Evolutionary conservation across 2,888 invertebrate species (phyloP).

Genomic region (Thymelicus lineola): DNA sequence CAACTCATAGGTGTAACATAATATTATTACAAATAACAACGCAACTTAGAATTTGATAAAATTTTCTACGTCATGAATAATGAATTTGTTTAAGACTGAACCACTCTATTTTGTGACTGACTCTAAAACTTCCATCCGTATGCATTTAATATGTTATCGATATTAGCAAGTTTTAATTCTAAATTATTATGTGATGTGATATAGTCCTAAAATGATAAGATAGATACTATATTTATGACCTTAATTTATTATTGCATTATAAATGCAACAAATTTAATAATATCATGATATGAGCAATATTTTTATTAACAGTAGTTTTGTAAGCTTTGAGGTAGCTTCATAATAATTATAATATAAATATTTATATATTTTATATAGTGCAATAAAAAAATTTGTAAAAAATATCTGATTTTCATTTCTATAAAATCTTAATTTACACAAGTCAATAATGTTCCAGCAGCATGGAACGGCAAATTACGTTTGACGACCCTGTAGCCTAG

Average conservation of each 20-base stretch:
- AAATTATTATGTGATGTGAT: constrained; percentile 51
- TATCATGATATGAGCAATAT: constrained; percentile 22
- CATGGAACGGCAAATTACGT: too few species aligned
- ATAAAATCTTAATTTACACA: not conserved
- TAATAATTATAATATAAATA: constrained; percentile 25
- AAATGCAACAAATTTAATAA: constrained; percentile 53
- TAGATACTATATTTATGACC: constrained; percentile 19
- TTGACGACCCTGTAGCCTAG: too few species aligned
- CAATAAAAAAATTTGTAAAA: constrained; percentile 37
- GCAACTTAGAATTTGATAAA: constrained; percentile 10
- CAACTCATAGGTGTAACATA: not conserved
- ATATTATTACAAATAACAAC: not conserved
- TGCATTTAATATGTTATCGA: constrained; percentile 22
- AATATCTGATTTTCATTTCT: constrained; percentile 8
- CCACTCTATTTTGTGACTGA: too few species aligned
- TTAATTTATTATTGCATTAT: constrained; percentile 54
- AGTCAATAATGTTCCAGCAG: too few species aligned
- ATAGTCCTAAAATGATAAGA: constrained; percentile 39
- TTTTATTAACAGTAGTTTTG: constrained; percentile 26
- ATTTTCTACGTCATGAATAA: not conserved
- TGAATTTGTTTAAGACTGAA: constrained; percentile 14
- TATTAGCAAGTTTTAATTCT: constrained; percentile 21
- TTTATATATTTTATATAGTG: constrained; percentile 29
- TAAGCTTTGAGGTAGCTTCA: constrained; percentile 37
- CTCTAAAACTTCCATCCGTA: constrained; percentile 1